Percentiles rank a stretch among this genome's conserved stretches.
These are phyloP conservation scores for Thera obeliscata DNA, from an alignment of 2,888 invertebrate genomes.

Conservation along the genomic window DNA sequence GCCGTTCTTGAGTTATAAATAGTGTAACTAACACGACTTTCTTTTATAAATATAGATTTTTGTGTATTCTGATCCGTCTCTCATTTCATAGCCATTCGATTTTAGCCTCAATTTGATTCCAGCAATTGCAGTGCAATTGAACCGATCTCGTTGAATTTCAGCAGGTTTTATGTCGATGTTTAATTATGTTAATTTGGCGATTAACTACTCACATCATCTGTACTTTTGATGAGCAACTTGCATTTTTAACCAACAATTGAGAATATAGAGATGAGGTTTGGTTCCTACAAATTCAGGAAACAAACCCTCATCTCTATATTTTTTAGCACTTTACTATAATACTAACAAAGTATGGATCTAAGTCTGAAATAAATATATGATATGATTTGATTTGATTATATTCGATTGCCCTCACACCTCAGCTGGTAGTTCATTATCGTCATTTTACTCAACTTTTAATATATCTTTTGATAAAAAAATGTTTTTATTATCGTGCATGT, in stretches of 20 bases:
- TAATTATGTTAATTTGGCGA: slow-evolving; percentile 12
- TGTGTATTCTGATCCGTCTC: slow-evolving; percentile 12
- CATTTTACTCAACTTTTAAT: no score
- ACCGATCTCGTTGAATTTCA: slow-evolving; percentile 17
- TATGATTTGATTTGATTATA: no score
- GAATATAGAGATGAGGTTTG: neutral
- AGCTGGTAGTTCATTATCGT: no score
- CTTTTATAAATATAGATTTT: slow-evolving; percentile 7
- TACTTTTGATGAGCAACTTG: neutral
- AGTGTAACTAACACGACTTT: no score
- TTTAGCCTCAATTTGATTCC: slow-evolving; percentile 17
- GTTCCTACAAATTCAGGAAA: neutral
- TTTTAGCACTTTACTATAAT: no score
- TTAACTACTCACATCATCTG: neutral
- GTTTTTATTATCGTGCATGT: no score
- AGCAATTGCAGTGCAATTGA: slow-evolving; percentile 21
- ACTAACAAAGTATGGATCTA: no score
- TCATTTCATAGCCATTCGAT: slow-evolving; percentile 7
- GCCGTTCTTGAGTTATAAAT: no score
- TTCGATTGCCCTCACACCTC: no score
- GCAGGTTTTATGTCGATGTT: slow-evolving; percentile 15
- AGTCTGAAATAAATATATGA: no score
- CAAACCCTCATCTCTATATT: neutral
- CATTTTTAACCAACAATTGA: neutral
- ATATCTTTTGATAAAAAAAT: no score